Conservation (phyloP, 2,888 invertebrate species). For the Leptopilina syphax region DNA sequence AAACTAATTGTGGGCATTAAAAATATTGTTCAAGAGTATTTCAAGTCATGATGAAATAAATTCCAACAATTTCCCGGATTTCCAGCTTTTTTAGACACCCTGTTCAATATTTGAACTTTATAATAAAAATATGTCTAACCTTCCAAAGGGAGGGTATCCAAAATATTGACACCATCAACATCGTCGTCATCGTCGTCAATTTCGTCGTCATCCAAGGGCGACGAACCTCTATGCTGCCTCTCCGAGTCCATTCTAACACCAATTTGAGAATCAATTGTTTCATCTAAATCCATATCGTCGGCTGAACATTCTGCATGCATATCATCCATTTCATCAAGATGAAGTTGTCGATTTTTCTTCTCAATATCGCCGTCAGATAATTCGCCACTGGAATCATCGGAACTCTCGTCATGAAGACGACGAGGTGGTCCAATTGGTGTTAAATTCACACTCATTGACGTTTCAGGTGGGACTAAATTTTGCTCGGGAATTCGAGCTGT, state of each 20-base stretch:
- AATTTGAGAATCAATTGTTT: slow-evolving; percentile 74
- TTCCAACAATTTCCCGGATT: too few species aligned
- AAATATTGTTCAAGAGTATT: too few species aligned
- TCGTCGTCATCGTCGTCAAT: slow-evolving; percentile 63
- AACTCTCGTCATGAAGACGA: slow-evolving; percentile 61
- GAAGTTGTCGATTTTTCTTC: slow-evolving; percentile 61
- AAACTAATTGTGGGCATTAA: too few species aligned
- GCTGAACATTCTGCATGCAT: slow-evolving; percentile 73
- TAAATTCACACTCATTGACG: slow-evolving; percentile 57
- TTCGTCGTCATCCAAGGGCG: slow-evolving; percentile 70
- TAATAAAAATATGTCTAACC: slow-evolving; percentile 56
- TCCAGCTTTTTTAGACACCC: too few species aligned
- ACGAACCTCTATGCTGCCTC: slow-evolving; percentile 61
- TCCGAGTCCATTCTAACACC: slow-evolving; percentile 72
- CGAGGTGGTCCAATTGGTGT: slow-evolving; percentile 58
- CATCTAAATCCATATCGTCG: slow-evolving; percentile 75
- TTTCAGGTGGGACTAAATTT: slow-evolving; percentile 41
- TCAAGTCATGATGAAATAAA: too few species aligned
- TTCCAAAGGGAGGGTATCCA: slow-evolving; percentile 73
- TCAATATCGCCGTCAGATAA: slow-evolving; percentile 71
- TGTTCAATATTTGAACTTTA: too few species aligned
- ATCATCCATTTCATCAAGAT: slow-evolving; percentile 70
- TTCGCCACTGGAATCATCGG: slow-evolving; percentile 77
- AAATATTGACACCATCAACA: slow-evolving; percentile 70
- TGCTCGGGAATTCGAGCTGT: slow-evolving; percentile 63